A percentile compares a stretch with the other conserved stretches of the same genome.
phyloP scores from a whole-genome alignment of 2,888 invertebrate genomes.

The Heliconius sara region DNA sequence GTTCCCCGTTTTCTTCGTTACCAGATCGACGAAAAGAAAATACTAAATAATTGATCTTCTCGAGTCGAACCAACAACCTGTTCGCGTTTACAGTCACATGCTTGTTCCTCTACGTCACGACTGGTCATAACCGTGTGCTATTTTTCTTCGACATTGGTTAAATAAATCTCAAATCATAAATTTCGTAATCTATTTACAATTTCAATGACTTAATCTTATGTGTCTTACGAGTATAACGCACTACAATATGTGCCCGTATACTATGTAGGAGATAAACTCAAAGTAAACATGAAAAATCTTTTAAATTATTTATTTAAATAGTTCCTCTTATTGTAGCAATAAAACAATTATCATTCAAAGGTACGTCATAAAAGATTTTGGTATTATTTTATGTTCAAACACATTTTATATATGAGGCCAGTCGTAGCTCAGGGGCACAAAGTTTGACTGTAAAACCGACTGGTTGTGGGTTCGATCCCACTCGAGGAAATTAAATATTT shows the following conservation, averaged over 20 bases:
- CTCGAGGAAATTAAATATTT: no score
- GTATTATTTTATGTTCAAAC: neutral
- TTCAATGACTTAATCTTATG: conserved; percentile 2
- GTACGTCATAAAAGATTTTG: neutral
- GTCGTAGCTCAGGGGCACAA: no score
- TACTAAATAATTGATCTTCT: neutral
- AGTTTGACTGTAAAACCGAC: no score
- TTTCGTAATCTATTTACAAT: neutral
- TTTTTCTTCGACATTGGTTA: neutral
- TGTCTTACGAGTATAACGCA: neutral
- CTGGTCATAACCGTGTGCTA: neutral
- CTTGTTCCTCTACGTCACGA: no score
- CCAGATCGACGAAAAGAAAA: neutral
- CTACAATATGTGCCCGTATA: neutral
- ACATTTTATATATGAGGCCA: no score
- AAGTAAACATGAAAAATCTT: neutral
- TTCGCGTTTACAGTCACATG: no score
- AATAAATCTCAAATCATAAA: neutral
- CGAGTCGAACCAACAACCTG: no score
- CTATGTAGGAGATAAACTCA: neutral
- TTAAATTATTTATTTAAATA: conserved; percentile 6
- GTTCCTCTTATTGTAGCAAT: neutral
- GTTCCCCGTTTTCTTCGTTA: neutral
- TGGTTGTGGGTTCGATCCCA: no score
- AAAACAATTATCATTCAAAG: neutral